Conservation (phyloP, 2,888 invertebrate species). For the Metallyticus violacea region DNA sequence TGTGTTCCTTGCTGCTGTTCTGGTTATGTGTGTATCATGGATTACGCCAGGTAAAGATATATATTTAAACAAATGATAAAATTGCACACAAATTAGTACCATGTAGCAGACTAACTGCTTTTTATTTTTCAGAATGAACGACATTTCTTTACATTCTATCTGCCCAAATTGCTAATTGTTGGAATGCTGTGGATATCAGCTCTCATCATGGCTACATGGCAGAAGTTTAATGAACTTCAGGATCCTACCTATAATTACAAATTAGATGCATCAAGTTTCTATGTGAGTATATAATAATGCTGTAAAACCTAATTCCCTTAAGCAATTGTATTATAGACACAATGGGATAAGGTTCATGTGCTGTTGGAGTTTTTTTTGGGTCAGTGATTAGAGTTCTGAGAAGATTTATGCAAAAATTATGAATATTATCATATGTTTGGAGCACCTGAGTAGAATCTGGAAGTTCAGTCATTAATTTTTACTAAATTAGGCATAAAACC, state of each 20-base stretch:
- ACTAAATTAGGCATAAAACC: too few relatives aligned
- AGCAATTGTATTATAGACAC: too few relatives aligned
- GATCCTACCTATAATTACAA: slow-evolving; percentile 93
- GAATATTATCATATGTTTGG: too few relatives aligned
- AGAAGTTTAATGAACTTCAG: slow-evolving; percentile 80
- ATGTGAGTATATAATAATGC: slow-evolving; percentile 56
- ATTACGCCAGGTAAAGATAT: slow-evolving; percentile 69
- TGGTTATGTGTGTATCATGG: slow-evolving; percentile 97
- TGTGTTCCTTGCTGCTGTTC: slow-evolving; percentile 82
- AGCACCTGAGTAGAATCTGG: too few relatives aligned
- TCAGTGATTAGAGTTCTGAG: too few relatives aligned
- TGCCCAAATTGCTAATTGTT: slow-evolving; percentile 85
- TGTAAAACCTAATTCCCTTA: too few relatives aligned
- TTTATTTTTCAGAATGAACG: slow-evolving; percentile 73
- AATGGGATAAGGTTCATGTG: too few relatives aligned
- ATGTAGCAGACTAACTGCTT: neutral
- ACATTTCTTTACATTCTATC: slow-evolving; percentile 79
- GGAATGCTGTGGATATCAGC: slow-evolving; percentile 84
- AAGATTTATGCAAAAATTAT: too few relatives aligned
- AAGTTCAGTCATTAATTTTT: too few relatives aligned
- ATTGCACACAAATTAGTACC: neutral
- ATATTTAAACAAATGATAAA: slow-evolving; percentile 13
- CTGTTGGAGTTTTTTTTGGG: too few relatives aligned
- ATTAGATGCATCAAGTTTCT: slow-evolving; percentile 77
- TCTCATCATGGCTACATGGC: slow-evolving; percentile 83